Evolutionary conservation across 1,140 invertebrate species (phyloP).

Genomic region (Berghia stephanieae): DNA sequence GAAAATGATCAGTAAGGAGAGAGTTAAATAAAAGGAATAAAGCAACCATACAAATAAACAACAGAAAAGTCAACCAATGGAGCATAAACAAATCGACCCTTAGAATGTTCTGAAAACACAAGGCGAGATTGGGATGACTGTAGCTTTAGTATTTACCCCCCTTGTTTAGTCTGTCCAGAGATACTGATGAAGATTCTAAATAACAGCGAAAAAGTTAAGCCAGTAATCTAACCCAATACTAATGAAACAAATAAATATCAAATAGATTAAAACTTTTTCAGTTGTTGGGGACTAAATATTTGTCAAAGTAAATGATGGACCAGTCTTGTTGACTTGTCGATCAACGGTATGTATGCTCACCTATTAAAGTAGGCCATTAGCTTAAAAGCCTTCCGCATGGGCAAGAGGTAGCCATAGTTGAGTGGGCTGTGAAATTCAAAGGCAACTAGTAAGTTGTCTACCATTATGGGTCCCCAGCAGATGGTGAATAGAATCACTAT

Average conservation of each 20-base stretch:
- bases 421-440: conserved; percentile 70
- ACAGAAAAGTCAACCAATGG: too few species aligned
- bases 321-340: not conserved
- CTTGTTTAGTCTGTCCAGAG: too few species aligned
- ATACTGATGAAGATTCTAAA: not conserved
- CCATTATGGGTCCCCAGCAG: conserved; percentile 68
- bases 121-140: too few species aligned
- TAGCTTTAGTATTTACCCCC: too few species aligned
- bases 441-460: conserved; percentile 65
- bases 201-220: not conserved
- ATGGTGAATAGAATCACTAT: conserved; percentile 68
- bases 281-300: too few species aligned
- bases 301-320: too few species aligned
- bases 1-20: too few species aligned
- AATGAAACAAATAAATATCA: not conserved
- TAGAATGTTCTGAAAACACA: too few species aligned
- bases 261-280: too few species aligned
- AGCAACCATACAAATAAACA: too few species aligned
- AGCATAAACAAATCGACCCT: too few species aligned
- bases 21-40: too few species aligned
- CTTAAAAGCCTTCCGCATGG: conserved; percentile 73
- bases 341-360: not conserved
- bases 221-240: not conserved
- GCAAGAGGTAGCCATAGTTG: conserved; percentile 70
- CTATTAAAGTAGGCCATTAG: conserved; percentile 68